phyloP scores from a whole-genome alignment of 2,888 invertebrate species.

The Lasioglossum figueresi region DNA sequence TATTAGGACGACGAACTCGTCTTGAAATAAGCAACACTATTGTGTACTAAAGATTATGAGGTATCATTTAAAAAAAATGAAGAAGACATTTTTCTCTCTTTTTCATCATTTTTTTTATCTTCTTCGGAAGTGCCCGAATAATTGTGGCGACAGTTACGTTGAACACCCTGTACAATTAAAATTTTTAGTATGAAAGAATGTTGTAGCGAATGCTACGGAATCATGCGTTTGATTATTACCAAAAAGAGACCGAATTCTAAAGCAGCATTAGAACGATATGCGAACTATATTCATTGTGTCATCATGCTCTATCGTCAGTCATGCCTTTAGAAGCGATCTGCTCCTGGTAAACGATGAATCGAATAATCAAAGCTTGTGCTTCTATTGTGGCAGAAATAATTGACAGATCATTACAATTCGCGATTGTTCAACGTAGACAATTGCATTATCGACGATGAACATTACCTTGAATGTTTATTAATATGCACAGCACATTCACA shows the following conservation, averaged over 20 bases:
- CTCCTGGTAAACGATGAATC: background rate
- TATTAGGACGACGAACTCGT: too few species aligned
- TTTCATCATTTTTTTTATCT: too few species aligned
- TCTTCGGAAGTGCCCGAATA: too few species aligned
- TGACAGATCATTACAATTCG: constrained; percentile 11
- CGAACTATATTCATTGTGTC: background rate
- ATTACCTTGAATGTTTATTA: constrained; percentile 2
- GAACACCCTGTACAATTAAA: too few species aligned
- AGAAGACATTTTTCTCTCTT: too few species aligned
- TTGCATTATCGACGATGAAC: constrained; percentile 12
- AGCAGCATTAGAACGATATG: background rate
- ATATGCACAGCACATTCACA: background rate
- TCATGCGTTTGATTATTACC: background rate
- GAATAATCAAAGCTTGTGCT: constrained; percentile 4
- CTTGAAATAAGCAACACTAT: too few species aligned
- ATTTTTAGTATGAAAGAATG: background rate
- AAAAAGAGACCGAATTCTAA: background rate
- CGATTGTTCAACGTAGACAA: background rate
- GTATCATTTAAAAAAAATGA: too few species aligned
- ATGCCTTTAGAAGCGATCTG: background rate
- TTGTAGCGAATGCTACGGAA: background rate
- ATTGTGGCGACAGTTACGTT: too few species aligned
- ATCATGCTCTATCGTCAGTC: background rate
- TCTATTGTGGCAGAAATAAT: constrained; percentile 22
- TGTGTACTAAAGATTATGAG: too few species aligned